These are phyloP conservation scores for Lophochroa leadbeateri DNA, from an alignment of 2,113 vertebrate species.

Conservation along the genomic window DNA sequence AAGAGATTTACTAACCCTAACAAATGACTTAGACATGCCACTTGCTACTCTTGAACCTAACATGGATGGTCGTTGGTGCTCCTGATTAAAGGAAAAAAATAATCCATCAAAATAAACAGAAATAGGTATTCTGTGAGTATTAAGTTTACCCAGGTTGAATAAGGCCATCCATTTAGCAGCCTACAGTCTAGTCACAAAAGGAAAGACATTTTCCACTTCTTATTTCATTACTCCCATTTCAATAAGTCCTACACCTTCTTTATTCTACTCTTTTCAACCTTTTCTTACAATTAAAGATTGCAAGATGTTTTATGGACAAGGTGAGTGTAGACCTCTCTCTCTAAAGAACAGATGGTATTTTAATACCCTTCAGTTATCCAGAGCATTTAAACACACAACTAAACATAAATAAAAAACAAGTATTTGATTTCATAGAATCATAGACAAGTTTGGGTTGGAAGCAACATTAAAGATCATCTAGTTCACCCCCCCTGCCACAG, in stretches of 20 bases:
- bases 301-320: background rate
- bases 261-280: background rate
- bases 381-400: background rate
- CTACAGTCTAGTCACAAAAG: background rate
- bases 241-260: accelerated
- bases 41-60: background rate
- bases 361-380: background rate
- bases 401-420: background rate
- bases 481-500: background rate
- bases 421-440: background rate
- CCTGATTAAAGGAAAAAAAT: background rate
- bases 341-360: background rate
- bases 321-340: background rate
- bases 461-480: background rate
- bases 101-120: background rate
- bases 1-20: background rate
- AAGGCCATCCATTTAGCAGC: background rate
- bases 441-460: background rate
- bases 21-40: background rate
- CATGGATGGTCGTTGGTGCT: background rate
- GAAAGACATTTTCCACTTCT: background rate
- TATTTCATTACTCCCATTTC: background rate
- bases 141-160: background rate
- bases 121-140: background rate
- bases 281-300: background rate